Evolutionary conservation across 2,113 vertebrate species (phyloP).

Genomic region (Urocynchramus pylzowi): DNA sequence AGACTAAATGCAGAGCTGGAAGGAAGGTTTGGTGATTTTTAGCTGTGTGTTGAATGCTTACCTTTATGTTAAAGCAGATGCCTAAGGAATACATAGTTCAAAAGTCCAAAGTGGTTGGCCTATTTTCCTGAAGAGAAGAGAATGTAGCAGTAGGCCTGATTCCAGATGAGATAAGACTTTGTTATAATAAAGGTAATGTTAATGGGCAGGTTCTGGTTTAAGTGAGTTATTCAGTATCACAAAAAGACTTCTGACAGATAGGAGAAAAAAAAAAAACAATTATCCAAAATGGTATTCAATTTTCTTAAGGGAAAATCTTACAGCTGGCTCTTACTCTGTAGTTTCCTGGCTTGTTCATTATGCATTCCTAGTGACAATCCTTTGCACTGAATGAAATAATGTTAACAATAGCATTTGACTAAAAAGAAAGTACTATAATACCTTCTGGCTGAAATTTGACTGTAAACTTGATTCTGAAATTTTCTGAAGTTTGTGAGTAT

Average conservation of each 20-base stretch:
- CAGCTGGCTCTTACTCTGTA: neutral
- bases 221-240: constrained; percentile 5
- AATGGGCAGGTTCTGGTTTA: constrained; percentile 20
- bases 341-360: neutral
- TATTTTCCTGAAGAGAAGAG: constrained; percentile 29
- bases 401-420: neutral
- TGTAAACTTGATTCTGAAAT: neutral
- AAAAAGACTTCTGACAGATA: neutral
- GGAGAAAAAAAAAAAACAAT: neutral
- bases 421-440: neutral
- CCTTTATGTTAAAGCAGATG: neutral
- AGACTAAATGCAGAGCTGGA: neutral
- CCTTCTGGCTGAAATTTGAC: neutral
- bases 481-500: neutral
- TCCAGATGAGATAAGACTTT: constrained; percentile 30
- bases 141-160: constrained; percentile 23
- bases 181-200: constrained; percentile 7
- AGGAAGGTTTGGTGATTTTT: neutral
- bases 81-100: constrained; percentile 37
- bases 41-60: neutral
- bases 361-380: neutral
- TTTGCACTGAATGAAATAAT: neutral
- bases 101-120: constrained; percentile 5
- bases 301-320: constrained; percentile 27
- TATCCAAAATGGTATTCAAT: neutral